Evolutionary conservation across 2,888 invertebrate genomes (phyloP), one percentile per base, ranked within the genome.

Genomic region (Drosophila paracracens): DNA sequence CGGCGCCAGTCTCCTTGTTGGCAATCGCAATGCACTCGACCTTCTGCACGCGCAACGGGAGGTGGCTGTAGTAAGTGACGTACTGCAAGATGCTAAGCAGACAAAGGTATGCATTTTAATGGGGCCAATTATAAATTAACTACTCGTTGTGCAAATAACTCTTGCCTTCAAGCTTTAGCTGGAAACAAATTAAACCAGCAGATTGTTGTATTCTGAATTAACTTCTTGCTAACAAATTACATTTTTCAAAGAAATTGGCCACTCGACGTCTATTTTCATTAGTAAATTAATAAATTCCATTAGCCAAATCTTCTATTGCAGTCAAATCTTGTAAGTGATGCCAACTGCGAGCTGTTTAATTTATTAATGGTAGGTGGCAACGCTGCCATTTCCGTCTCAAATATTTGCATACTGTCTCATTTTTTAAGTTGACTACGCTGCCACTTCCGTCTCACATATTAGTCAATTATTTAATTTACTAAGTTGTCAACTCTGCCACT

Each of bases 1-100:
- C 92, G 1, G 92, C 90, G 1, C 93, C 93, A 1, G 93, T 92
- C 80, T 93, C 93, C 76, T 93, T 93, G 52, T 83, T 92, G 59
- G 91, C 91, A 65, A 93, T 85, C 16, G 89, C 82, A 25, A 91
- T 73, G 38, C 92, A 87, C 75, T 93, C 93, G 29, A 88, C 80
- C 76, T 92, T 93, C 29, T 88, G 88, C 35, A 91, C 86, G 7
- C 89, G 76, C 52, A 92, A 60, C 2, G 93, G 93, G 25, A 91
- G 84, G 56, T 91, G 91, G 65, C 93, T 93, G 40, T 86, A 89
- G 79, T 93, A 93, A 33, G 82, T 86, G 38, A 93, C 76, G 58
- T 90, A 82, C 82, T 93, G 93, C 29, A 79, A 62, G 43, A 79
- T 48, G 57, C 78, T 78, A 43, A 43, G 76, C 1, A 91, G 76